Percentiles rank a stretch among this genome's conserved stretches.
Conservation (phyloP, 1,140 invertebrate genomes). For the Prorops nasuta region DNA sequence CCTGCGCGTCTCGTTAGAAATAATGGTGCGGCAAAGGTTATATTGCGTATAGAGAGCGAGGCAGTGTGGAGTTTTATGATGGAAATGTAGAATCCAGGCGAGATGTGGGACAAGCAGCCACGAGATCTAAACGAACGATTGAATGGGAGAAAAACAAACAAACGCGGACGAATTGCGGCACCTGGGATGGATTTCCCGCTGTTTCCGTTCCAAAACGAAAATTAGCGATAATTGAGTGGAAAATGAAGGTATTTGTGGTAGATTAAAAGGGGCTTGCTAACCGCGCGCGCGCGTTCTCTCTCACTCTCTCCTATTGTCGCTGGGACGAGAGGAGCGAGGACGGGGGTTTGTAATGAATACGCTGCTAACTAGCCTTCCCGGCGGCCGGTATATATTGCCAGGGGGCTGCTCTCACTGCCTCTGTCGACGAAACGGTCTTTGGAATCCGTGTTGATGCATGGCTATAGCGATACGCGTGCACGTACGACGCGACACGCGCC, state of each 20-base stretch:
- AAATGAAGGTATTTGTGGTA: conserved; percentile 37
- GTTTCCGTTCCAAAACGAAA: conserved; percentile 25
- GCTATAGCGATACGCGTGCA: too few relatives aligned
- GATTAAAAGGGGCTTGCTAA: conserved; percentile 26
- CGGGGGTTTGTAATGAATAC: conserved; percentile 43
- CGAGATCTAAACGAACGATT: too few relatives aligned
- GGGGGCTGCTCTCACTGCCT: not conserved
- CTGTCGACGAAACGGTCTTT: conserved; percentile 9
- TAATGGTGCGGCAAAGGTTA: conserved; percentile 25
- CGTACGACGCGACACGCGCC: too few relatives aligned
- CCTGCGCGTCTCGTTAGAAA: conserved; percentile 13
- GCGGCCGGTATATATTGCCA: too few relatives aligned
- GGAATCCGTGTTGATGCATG: too few relatives aligned
- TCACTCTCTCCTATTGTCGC: too few relatives aligned
- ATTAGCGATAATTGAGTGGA: conserved; percentile 35
- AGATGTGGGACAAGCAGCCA: too few relatives aligned
- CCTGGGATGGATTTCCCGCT: too few relatives aligned
- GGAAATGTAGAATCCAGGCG: conserved; percentile 7
- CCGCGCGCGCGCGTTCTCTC: conserved; percentile 7
- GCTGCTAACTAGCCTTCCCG: conserved; percentile 32
- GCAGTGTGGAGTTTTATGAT: too few relatives aligned
- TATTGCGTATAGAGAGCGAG: conserved; percentile 12
- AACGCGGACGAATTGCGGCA: too few relatives aligned
- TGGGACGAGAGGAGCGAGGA: conserved; percentile 20
- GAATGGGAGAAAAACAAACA: too few relatives aligned